Evolutionary conservation across 2,888 invertebrate genomes (phyloP).

Genomic region (Sarcophaga subvicina): DNA sequence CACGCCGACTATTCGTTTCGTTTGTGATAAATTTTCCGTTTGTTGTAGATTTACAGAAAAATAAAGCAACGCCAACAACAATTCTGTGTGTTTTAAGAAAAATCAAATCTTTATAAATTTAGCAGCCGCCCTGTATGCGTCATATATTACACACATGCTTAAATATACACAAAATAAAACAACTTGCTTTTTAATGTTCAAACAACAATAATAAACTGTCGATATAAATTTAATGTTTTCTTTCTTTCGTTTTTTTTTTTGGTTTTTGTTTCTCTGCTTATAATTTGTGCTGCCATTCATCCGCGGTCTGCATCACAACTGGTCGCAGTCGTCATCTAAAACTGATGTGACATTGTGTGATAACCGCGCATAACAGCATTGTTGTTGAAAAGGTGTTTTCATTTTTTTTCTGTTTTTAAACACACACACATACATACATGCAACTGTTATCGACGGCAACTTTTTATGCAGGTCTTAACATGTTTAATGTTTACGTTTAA

Average conservation of each 20-base stretch:
- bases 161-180: background rate
- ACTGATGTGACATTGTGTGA: constrained; percentile 50
- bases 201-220: constrained; percentile 32
- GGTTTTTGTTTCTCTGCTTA: too few species aligned
- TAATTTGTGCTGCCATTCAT: constrained; percentile 22
- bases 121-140: constrained; percentile 61
- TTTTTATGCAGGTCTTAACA: background rate
- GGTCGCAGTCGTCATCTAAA: constrained; percentile 36
- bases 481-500: constrained; percentile 47
- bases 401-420: background rate
- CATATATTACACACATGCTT: constrained; percentile 33
- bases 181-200: constrained; percentile 28
- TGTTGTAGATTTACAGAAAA: constrained; percentile 41
- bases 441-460: too few species aligned
- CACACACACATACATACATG: constrained; percentile 1
- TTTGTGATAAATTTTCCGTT: constrained; percentile 45
- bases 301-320: constrained; percentile 39
- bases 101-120: constrained; percentile 49
- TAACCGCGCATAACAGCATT: constrained; percentile 19
- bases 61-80: background rate
- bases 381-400: background rate
- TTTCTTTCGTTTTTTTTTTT: constrained; percentile 30
- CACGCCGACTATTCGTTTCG: constrained; percentile 59
- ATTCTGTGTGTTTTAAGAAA: background rate
- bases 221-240: constrained; percentile 47